Conservation (phyloP, 1,140 invertebrate genomes). For the Manduca sexta region DNA sequence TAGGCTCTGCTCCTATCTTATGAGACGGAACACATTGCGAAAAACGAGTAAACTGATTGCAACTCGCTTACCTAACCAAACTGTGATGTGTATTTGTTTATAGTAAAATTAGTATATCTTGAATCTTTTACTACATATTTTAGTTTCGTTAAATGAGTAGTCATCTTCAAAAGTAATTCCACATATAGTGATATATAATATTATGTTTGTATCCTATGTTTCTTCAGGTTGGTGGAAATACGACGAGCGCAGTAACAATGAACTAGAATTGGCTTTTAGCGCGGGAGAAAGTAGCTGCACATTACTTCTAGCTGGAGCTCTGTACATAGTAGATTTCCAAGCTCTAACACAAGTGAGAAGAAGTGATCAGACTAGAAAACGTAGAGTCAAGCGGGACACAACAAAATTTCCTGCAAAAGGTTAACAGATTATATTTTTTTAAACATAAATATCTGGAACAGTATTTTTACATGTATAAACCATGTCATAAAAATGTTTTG, state of each 20-base stretch:
- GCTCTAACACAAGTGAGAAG: constrained; percentile 89
- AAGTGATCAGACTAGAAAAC: constrained; percentile 85
- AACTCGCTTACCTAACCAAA: background rate
- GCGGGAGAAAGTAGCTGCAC: constrained; percentile 84
- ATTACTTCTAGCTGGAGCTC: constrained; percentile 91
- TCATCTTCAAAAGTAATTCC: too few species aligned
- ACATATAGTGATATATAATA: too few species aligned
- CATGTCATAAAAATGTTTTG: too few species aligned
- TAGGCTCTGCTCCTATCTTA: too few species aligned
- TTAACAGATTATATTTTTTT: constrained; percentile 8
- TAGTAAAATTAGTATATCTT: too few species aligned
- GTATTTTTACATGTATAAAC: too few species aligned
- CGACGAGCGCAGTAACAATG: constrained; percentile 90
- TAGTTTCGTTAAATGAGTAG: too few species aligned
- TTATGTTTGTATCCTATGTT: too few species aligned
- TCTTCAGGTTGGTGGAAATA: constrained; percentile 97
- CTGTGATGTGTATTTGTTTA: too few species aligned
- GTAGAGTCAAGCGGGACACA: constrained; percentile 89
- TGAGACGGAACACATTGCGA: too few species aligned
- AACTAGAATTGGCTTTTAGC: constrained; percentile 88
- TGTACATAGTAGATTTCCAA: constrained; percentile 94
- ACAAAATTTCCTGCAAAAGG: constrained; percentile 87
- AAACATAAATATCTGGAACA: background rate
- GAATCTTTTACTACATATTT: too few species aligned
- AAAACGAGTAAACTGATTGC: background rate